Percentiles rank a stretch among this genome's conserved stretches.
phyloP scores from a whole-genome alignment of 2,888 invertebrate species.

The Carpatolechia fugitivella region DNA sequence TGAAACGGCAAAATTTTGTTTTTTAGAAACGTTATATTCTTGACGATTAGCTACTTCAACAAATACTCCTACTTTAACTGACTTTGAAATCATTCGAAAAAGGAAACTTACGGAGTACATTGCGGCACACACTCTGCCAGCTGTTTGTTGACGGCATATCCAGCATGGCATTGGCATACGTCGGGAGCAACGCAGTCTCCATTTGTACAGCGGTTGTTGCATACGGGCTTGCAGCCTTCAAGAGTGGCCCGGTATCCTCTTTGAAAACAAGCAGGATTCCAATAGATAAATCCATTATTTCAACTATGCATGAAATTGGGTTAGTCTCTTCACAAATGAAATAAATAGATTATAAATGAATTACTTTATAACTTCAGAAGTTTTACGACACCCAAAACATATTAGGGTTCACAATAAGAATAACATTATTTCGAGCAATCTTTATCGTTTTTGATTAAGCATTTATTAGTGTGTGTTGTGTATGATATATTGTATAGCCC shows the following conservation, averaged over 20 bases:
- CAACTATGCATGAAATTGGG: neutral
- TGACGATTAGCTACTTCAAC: no score
- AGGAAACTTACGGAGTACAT: conserved; percentile 48
- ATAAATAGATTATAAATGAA: no score
- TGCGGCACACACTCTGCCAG: conserved; percentile 46
- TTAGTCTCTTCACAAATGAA: neutral
- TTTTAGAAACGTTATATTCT: no score
- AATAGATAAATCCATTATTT: neutral
- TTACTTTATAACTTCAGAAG: no score
- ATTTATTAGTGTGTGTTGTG: no score
- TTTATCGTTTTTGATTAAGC: no score
- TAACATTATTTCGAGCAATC: no score
- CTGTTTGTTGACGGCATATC: conserved; percentile 36
- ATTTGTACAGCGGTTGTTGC: conserved; percentile 51
- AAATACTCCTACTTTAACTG: no score
- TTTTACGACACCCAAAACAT: no score
- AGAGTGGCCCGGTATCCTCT: conserved; percentile 43
- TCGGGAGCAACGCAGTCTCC: conserved; percentile 74
- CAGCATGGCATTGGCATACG: conserved; percentile 70
- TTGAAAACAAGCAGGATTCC: neutral
- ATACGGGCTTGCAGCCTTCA: conserved; percentile 37
- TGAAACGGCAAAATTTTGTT: conserved; percentile 27
- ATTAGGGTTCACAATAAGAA: no score
- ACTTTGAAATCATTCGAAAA: no score
- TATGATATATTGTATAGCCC: no score